phyloP scores from a whole-genome alignment of 1,140 invertebrate genomes.

The Apis cerana region DNA sequence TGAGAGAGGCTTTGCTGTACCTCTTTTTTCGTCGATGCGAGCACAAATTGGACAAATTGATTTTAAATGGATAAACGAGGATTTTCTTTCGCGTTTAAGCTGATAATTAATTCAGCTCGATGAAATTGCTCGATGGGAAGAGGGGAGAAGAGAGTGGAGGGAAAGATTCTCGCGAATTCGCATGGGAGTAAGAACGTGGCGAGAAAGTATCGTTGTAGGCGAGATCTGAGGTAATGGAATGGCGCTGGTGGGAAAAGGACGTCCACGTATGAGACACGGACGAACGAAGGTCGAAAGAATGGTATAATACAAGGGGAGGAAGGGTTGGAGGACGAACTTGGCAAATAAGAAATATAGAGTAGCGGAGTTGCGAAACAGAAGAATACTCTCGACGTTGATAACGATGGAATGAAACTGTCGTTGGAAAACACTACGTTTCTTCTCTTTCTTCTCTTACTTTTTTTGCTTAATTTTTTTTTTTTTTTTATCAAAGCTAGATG shows the following conservation, averaged over 20 bases:
- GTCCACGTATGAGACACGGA: conserved; percentile 45
- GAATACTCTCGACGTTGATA: conserved; percentile 60
- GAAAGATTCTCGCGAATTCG: conserved; percentile 44
- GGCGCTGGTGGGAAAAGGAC: conserved; percentile 34
- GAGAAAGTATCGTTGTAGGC: conserved; percentile 26
- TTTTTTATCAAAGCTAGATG: conserved; percentile 25
- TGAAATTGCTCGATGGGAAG: conserved; percentile 5
- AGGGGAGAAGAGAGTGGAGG: not conserved
- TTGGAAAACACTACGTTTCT: conserved; percentile 27
- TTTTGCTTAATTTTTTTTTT: conserved; percentile 28
- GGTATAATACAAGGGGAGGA: too few relatives aligned
- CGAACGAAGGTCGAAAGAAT: conserved; percentile 39
- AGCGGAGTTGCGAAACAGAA: conserved; percentile 51
- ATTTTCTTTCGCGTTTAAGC: not conserved
- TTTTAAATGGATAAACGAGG: not conserved
- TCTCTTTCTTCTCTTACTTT: conserved; percentile 38
- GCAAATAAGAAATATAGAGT: conserved; percentile 50
- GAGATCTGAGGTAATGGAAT: conserved; percentile 32
- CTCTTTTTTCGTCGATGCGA: not conserved
- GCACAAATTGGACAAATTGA: not conserved
- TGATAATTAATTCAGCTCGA: conserved; percentile 23
- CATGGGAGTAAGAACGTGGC: conserved; percentile 9
- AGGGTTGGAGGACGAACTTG: conserved; percentile 4
- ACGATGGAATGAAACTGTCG: conserved; percentile 57
- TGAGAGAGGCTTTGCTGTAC: not conserved